Evolutionary conservation across 2,113 vertebrate genomes (phyloP).

Genomic region (Coptodon bakossiorum): DNA sequence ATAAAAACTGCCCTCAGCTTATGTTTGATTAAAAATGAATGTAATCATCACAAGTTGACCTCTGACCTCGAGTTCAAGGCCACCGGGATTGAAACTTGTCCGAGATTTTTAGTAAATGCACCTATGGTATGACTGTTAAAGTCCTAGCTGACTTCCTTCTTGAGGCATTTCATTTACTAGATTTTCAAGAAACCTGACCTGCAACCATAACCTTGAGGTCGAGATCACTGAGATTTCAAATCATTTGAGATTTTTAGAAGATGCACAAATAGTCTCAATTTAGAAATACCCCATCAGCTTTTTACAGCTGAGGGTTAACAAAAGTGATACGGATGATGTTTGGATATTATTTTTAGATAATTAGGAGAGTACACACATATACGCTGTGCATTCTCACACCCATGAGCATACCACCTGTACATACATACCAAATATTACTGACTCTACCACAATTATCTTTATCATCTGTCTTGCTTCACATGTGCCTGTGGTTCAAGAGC

Average conservation of each 20-base stretch:
- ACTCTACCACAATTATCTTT: background rate
- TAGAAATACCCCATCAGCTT: background rate
- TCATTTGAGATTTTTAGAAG: background rate
- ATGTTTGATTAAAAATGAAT: background rate
- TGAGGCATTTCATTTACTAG: background rate
- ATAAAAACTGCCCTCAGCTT: background rate
- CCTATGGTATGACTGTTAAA: background rate
- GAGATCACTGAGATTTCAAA: background rate
- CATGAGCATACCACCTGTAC: background rate
- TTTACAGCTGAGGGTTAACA: background rate
- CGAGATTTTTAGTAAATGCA: background rate
- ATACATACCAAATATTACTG: background rate
- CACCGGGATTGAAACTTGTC: background rate
- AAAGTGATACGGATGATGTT: background rate
- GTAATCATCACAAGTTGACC: background rate
- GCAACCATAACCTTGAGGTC: background rate
- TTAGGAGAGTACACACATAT: background rate
- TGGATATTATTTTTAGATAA: background rate
- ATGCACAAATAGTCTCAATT: background rate
- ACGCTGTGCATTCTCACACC: background rate
- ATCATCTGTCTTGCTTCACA: background rate
- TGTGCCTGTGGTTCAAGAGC: background rate
- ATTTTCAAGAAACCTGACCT: background rate
- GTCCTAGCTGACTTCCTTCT: background rate
- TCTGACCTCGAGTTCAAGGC: background rate